phyloP scores from a whole-genome alignment of 2,888 invertebrate species.

The Melangyna quadrimaculata region DNA sequence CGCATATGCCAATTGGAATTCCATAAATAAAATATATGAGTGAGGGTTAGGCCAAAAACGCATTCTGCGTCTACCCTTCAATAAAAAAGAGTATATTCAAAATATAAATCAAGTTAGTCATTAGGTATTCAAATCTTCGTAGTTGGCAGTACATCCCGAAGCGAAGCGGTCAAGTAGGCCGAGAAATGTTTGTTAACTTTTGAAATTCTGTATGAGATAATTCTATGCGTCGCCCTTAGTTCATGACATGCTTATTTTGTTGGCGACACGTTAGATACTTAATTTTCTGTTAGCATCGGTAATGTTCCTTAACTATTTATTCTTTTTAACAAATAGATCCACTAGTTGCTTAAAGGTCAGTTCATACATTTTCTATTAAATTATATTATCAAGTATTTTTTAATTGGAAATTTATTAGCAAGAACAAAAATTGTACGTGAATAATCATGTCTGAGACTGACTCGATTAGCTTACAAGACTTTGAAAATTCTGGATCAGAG shows the following conservation, averaged over 20 bases:
- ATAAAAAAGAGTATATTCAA: background rate
- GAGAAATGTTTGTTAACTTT: background rate
- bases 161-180: too few relatives aligned
- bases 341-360: background rate
- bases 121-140: background rate
- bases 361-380: background rate
- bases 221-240: background rate
- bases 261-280: background rate
- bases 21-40: background rate
- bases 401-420: background rate
- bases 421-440: background rate
- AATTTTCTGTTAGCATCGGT: background rate
- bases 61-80: too few relatives aligned
- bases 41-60: background rate
- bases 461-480: background rate
- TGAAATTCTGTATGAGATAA: background rate
- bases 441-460: too few relatives aligned
- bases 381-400: background rate
- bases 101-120: background rate
- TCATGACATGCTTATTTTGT: background rate
- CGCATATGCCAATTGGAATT: background rate
- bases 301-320: too few relatives aligned
- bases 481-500: conserved; percentile 5
- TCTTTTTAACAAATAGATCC: background rate
- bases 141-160: background rate